These are phyloP conservation scores for Phalacrocorax carbo DNA, from an alignment of 2,113 vertebrate species.

Conservation along the genomic window DNA sequence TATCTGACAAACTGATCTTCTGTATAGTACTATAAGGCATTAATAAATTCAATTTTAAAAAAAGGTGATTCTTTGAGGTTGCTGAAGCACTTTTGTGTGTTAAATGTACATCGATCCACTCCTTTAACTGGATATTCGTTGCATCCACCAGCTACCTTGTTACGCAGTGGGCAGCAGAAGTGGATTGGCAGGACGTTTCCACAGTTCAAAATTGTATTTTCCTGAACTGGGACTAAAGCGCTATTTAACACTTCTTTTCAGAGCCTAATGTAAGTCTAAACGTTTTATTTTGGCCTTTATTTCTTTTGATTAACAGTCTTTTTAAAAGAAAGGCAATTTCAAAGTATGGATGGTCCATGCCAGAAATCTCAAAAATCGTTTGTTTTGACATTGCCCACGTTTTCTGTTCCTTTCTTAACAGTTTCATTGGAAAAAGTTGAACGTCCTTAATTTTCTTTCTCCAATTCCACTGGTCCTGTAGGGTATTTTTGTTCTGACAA, in stretches of 20 bases:
- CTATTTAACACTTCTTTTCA: neutral
- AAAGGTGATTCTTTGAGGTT: slow-evolving; percentile 63
- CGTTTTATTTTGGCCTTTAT: neutral
- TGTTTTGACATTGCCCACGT: neutral
- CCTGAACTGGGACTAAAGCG: neutral
- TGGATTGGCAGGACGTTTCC: neutral
- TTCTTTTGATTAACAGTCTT: neutral
- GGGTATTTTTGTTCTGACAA: neutral
- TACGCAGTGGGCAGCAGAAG: neutral
- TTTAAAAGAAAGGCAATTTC: neutral
- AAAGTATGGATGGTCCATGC: neutral
- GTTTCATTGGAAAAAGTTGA: neutral
- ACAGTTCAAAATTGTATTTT: neutral
- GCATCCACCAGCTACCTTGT: neutral
- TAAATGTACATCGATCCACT: neutral
- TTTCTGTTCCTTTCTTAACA: neutral
- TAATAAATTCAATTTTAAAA: slow-evolving; percentile 69
- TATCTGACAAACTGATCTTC: slow-evolving; percentile 59
- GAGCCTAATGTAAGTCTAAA: neutral
- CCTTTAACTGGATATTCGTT: neutral
- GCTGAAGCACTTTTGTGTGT: slow-evolving; percentile 73
- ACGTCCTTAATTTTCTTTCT: neutral
- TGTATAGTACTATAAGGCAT: slow-evolving; percentile 76
- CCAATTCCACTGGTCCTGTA: fast-evolving
- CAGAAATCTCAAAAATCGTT: neutral